Evolutionary conservation across 2,888 invertebrate species (phyloP).

Genomic region (Trilocha varians): DNA sequence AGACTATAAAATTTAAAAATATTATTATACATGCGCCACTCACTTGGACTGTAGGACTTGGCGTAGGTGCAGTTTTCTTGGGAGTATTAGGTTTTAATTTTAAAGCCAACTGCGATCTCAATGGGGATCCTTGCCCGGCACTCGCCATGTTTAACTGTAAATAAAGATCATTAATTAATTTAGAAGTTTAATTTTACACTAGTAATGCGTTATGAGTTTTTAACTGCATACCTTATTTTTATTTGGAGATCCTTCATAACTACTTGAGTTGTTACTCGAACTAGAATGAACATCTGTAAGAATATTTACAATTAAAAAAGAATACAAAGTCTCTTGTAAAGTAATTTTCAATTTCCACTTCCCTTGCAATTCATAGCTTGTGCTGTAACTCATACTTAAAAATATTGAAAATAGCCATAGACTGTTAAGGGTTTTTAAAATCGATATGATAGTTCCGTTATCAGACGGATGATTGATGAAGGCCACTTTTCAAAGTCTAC

Average conservation of each 20-base stretch:
- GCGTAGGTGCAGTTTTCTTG: constrained; percentile 54
- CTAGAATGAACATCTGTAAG: constrained; percentile 50
- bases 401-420: too few species aligned
- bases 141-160: constrained; percentile 63
- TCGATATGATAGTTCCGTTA: too few species aligned
- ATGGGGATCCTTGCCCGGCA: constrained; percentile 82
- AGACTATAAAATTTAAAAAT: too few species aligned
- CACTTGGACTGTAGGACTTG: constrained; percentile 67
- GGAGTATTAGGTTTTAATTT: constrained; percentile 77
- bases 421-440: too few species aligned
- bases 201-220: too few species aligned
- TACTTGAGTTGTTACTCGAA: constrained; percentile 52
- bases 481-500: too few species aligned
- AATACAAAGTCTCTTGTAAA: background rate
- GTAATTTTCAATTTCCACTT: background rate
- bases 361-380: background rate
- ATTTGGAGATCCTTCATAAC: constrained; percentile 61
- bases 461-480: too few species aligned
- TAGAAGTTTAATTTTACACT: background rate
- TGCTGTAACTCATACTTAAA: background rate
- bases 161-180: constrained; percentile 4
- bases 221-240: constrained; percentile 47
- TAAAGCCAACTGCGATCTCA: constrained; percentile 79
- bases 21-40: too few species aligned
- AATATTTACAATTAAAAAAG: constrained; percentile 2